Evolutionary conservation across 2,888 invertebrate species (phyloP).

Genomic region (Cordilura impudica): DNA sequence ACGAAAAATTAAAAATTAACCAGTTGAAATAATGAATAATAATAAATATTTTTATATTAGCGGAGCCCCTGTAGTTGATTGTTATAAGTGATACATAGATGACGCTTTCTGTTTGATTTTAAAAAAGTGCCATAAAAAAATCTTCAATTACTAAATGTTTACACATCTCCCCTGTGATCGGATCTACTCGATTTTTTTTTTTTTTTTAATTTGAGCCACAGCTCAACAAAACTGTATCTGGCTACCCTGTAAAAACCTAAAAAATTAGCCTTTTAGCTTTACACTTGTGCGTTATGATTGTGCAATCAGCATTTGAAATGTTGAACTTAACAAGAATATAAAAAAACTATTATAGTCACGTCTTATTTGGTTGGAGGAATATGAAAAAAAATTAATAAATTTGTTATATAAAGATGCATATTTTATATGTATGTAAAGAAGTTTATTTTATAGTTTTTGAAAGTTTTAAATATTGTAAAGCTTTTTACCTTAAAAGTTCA

Average conservation of each 20-base stretch:
- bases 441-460: neutral
- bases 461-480: neutral
- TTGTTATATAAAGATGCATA: neutral
- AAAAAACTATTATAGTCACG: constrained; percentile 26
- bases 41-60: no score
- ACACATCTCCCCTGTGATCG: no score
- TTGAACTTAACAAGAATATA: neutral
- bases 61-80: no score
- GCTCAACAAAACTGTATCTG: neutral
- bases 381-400: neutral
- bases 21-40: no score
- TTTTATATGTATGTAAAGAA: neutral
- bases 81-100: no score
- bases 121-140: no score
- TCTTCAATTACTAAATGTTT: no score
- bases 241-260: neutral
- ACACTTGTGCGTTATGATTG: constrained; percentile 54
- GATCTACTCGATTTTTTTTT: no score
- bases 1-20: no score
- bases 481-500: constrained; percentile 13
- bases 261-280: constrained; percentile 28
- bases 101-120: no score
- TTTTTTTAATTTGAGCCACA: constrained; percentile 7
- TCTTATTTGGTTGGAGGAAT: constrained; percentile 7
- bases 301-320: constrained; percentile 18